Base-by-base conservation (phyloP, 2,888 invertebrate genomes). In the Lutraria lutraria region DNA sequence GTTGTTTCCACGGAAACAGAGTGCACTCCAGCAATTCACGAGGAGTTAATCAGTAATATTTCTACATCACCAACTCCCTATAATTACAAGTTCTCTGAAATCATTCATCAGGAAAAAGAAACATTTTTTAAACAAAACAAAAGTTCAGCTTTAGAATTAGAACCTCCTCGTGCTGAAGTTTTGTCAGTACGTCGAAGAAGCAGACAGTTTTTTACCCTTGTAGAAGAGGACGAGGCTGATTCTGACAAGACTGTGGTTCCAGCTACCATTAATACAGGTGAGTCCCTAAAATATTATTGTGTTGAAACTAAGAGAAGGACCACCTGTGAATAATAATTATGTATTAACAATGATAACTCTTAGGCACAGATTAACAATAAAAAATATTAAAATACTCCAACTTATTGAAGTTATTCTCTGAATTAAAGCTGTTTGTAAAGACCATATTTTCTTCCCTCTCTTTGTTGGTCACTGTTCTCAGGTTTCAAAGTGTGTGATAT, bases 161-260 rank as follows among this genome's bases (percentile, higher is more conserved):
- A 86, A 53, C 90, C 90, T 21, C 81, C 76, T 4, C 85, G 86
- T 12, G 43, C 56, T 12, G 68, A 80, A 53, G 72, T 88, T 43
- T 76, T 82, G 25, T 43, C 88, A 19, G 90, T 90, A 13, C 83
- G 86, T 21, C 80, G 88, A 8, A 79, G 86, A 72, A 86, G 81
- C 56, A 60, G 86, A 19, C 90, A 88, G 79, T 90, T 88, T 80
- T 86, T 86, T 52, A 81, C 84, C 6, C 63, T 87, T 29, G 31
- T 83, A 21, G 87, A 84, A 56, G 87, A 87, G 31, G 89, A 89
- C 12, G 84, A 84, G 29, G 43, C 21, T 31, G 84, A 76, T 29
- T 6, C n/a, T 43, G 84, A 53, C n/a, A n/a, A 6, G n/a, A 1
- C 2, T 21, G 2, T 81, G 1, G 21, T 52, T 25, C 52, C 6